Base-by-base conservation (phyloP, 2,797 vertebrate genomes). In the Cygnus olor region DNA sequence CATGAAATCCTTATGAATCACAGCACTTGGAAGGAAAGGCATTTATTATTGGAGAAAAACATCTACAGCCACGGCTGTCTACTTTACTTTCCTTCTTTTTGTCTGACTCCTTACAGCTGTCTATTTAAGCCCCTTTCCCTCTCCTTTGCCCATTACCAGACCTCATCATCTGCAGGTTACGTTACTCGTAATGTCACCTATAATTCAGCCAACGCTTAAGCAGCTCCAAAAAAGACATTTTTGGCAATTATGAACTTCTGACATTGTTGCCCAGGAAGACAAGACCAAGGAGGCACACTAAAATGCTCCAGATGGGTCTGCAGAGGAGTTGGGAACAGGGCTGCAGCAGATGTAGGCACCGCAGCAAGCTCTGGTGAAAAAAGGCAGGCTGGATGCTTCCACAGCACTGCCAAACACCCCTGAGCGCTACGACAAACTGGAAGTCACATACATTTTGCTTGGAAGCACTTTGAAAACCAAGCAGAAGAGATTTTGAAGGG, bases 21-120 rank as follows among this genome's bases (percentile, higher is more conserved):
- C 45, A 4, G 38, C 11, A 11, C 14, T 25, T 11, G 38, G 60
- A 82, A 16, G 47, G 38, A 42, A 87, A 34, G 17, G 28, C 1
- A 5, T 3, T 36, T 56, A 3, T 25, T 42, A 34, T 8, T 49
- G 19, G 54, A 69, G 63, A 32, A 38, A 16, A 70, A 14, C 1
- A 1, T 16, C 51, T 1, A 1, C 28, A 66, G 61, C 36, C 1
- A 0, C 5, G 5, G 10, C 38, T 24, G 51, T 45, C 51, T 25
- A 24, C 3, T 49, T 91, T 69, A 27, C 27, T 74, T 56, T 28
- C 32, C 32, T 70, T 17, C 14, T 36, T 60, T 78, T 45, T 58
- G 11, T 17, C 45, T 51, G 42, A 42, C 12, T 68, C n/a, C 4
- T 22, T 24, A 11, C 28, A 21, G 8, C 27, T 20, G 49, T 10